A percentile compares a stretch with the other conserved stretches of the same genome.
Evolutionary conservation across 2,888 invertebrate genomes (phyloP).

Genomic region (Cylloceria caligata): DNA sequence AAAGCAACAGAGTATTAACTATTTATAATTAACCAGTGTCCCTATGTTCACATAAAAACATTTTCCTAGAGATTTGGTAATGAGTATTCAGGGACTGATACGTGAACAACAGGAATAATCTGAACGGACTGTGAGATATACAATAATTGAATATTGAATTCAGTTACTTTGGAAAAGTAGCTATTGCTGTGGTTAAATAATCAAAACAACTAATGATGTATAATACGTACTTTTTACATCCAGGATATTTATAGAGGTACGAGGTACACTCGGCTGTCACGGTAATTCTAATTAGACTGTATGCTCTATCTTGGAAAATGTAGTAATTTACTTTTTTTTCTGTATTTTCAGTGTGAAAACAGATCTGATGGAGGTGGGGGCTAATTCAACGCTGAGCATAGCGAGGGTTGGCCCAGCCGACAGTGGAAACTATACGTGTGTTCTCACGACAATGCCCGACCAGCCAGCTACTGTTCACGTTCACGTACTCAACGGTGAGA

Average conservation of each 20-base stretch:
- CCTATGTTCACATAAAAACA: not conserved
- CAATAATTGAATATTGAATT: not conserved
- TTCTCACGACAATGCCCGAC: conserved; percentile 84
- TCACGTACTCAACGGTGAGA: conserved; percentile 86
- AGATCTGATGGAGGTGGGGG: conserved; percentile 85
- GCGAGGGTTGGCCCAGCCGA: conserved; percentile 85
- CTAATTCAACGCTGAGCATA: conserved; percentile 85
- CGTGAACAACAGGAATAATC: not conserved
- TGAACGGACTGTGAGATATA: not conserved
- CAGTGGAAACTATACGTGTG: conserved; percentile 86
- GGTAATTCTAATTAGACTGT: conserved; percentile 40
- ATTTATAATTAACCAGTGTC: not conserved
- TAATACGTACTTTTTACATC: not conserved
- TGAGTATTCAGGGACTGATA: conserved; percentile 24
- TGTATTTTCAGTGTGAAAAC: conserved; percentile 84
- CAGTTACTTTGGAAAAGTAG: not conserved
- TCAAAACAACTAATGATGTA: not conserved
- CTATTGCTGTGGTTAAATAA: not conserved
- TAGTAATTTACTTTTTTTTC: conserved; percentile 50
- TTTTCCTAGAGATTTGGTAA: conserved; percentile 23
- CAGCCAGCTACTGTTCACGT: conserved; percentile 85
- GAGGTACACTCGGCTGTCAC: not conserved
- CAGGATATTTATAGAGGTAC: not conserved
- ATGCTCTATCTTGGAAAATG: conserved; percentile 2
- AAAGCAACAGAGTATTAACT: not conserved